These are phyloP conservation scores for Trididemnum clinides DNA, from an alignment of 23 tunicate genomes.

Conservation along the genomic window DNA sequence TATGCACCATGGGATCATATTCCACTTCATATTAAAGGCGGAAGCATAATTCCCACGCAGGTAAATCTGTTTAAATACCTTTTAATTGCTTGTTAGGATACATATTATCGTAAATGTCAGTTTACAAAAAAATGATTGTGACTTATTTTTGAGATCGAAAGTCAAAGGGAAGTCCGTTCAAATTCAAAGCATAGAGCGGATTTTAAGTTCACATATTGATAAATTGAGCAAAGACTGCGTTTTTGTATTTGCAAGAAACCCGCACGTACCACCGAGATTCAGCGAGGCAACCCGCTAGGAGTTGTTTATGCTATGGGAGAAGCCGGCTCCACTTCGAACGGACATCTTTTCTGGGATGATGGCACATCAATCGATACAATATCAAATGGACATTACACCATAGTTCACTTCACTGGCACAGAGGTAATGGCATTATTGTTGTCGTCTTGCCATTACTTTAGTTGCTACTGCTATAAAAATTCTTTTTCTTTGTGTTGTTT, in stretches of 20 bases:
- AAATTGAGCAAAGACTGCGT: too few species aligned
- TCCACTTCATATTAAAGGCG: conserved; percentile 78
- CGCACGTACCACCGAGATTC: conserved; percentile 51
- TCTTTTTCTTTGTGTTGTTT: too few species aligned
- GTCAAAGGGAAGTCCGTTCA: too few species aligned
- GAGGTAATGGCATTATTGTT: conserved; percentile 1
- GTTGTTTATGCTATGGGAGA: conserved; percentile 76
- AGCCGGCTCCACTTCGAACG: conserved; percentile 15
- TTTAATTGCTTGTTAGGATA: too few species aligned
- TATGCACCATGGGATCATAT: conserved; percentile 84
- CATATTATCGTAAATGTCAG: too few species aligned
- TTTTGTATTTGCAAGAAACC: conserved; percentile 36
- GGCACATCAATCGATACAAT: conserved; percentile 74
- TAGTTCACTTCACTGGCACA: conserved; percentile 50
- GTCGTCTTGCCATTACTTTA: too few species aligned
- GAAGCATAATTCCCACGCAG: conserved; percentile 77
- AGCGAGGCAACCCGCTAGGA: conserved; percentile 62
- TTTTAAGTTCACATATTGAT: too few species aligned
- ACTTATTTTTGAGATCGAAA: too few species aligned
- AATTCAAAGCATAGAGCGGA: too few species aligned
- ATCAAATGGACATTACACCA: conserved; percentile 36
- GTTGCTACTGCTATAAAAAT: too few species aligned
- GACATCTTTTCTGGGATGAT: conserved; percentile 92
- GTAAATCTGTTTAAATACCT: too few species aligned
- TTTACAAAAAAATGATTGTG: too few species aligned